phyloP scores from a whole-genome alignment of 2,797 vertebrate genomes.

The Sternarchorhynchus goeldii region DNA sequence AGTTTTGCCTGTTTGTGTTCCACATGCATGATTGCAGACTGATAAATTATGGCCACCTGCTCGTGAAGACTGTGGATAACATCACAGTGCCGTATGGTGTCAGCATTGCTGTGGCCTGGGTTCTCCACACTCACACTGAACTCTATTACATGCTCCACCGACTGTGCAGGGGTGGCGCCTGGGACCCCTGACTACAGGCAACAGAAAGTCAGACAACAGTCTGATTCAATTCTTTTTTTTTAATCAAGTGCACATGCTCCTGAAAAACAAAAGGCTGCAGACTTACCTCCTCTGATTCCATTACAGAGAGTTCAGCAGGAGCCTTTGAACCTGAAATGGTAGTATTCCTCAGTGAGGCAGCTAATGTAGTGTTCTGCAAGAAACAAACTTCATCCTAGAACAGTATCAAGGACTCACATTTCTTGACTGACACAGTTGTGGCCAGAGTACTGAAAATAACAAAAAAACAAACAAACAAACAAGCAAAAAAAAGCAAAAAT shows the following conservation, averaged over 20 bases:
- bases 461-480: constrained; percentile 16
- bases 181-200: constrained; percentile 69
- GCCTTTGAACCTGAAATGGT: constrained; percentile 69
- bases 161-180: constrained; percentile 71
- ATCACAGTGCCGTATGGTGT: constrained; percentile 70
- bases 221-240: constrained; percentile 20
- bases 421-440: constrained; percentile 57
- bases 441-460: constrained; percentile 57
- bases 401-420: constrained; percentile 66
- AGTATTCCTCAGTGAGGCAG: constrained; percentile 35
- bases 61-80: constrained; percentile 76
- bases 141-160: constrained; percentile 81
- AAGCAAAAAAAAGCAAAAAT: constrained; percentile 22
- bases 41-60: constrained; percentile 73
- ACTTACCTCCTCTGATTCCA: constrained; percentile 58
- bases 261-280: constrained; percentile 8
- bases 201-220: constrained; percentile 39
- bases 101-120: constrained; percentile 76
- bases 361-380: constrained; percentile 5
- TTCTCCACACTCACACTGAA: constrained; percentile 85
- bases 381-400: constrained; percentile 8
- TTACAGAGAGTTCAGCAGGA: constrained; percentile 57
- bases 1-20: background rate
- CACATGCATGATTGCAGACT: background rate
- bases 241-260: constrained; percentile 21